Evolutionary conservation across 1,140 invertebrate species (phyloP).

Genomic region (Papilio aristodemus): DNA sequence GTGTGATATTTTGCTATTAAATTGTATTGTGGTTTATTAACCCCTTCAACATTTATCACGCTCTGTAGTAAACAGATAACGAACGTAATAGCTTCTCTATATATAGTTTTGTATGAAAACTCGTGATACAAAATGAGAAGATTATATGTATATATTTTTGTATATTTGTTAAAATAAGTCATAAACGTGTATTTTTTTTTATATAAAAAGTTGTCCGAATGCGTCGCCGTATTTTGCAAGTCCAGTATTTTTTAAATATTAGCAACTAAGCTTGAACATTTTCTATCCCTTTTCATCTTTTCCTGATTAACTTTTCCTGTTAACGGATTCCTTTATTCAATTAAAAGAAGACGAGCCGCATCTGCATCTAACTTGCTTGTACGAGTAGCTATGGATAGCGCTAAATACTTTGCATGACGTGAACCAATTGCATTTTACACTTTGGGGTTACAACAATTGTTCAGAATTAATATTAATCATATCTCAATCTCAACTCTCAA

Average conservation of each 20-base stretch:
- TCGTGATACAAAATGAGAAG: neutral
- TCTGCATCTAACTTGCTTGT: too few relatives aligned
- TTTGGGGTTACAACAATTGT: too few relatives aligned
- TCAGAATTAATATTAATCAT: too few relatives aligned
- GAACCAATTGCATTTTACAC: too few relatives aligned
- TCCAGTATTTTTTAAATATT: neutral
- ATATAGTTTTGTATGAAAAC: neutral
- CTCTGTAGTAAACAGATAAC: neutral
- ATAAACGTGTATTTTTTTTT: too few relatives aligned
- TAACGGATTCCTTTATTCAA: too few relatives aligned
- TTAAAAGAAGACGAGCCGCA: too few relatives aligned
- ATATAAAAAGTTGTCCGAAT: neutral
- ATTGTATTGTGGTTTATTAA: conserved; percentile 5
- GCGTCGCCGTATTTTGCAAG: neutral
- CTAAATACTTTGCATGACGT: too few relatives aligned
- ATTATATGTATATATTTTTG: neutral
- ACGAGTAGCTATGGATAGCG: too few relatives aligned
- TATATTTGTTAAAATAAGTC: neutral
- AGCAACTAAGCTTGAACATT: too few relatives aligned
- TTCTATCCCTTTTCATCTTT: neutral
- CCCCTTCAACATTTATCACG: neutral
- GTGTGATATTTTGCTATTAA: neutral
- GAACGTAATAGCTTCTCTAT: neutral
- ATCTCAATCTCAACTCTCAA: neutral
- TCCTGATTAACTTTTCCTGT: too few relatives aligned